Percentiles rank a stretch among this genome's conserved stretches.
Conservation (phyloP, 2,797 vertebrate genomes). For the Sarcoramphus papa region DNA sequence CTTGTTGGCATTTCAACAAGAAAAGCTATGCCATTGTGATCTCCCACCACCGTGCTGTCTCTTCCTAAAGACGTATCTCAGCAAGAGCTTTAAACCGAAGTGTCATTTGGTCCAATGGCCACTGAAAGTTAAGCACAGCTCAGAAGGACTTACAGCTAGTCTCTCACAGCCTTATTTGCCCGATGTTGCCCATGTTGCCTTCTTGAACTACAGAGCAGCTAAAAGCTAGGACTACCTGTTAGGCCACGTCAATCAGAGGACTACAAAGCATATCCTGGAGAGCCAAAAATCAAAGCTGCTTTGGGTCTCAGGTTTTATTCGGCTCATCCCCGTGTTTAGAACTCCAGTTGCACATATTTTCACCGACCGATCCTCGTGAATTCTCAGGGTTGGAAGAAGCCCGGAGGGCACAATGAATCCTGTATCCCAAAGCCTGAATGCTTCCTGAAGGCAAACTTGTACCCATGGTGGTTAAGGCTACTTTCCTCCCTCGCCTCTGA, state of each 20-base stretch:
- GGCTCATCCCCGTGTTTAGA: accelerated
- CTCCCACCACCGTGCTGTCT: background rate
- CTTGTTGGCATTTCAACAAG: background rate
- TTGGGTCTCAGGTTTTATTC: background rate
- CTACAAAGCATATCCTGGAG: background rate
- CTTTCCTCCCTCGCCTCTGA: background rate
- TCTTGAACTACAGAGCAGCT: background rate
- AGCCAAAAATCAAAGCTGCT: background rate
- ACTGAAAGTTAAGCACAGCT: background rate
- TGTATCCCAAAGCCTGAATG: background rate
- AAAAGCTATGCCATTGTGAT: background rate
- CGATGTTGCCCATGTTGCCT: background rate
- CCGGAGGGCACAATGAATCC: background rate
- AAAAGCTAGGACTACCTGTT: background rate
- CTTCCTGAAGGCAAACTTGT: background rate
- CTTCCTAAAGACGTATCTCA: background rate
- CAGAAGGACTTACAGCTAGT: background rate
- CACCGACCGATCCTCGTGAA: background rate
- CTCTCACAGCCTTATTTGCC: background rate
- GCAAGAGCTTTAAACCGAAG: background rate
- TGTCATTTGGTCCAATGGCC: background rate
- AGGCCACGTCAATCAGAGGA: background rate
- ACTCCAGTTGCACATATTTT: background rate
- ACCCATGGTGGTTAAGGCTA: too few relatives aligned
- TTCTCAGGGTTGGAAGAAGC: background rate